Evolutionary conservation across 2,113 vertebrate species (phyloP).

Genomic region (Quiscalus mexicanus): DNA sequence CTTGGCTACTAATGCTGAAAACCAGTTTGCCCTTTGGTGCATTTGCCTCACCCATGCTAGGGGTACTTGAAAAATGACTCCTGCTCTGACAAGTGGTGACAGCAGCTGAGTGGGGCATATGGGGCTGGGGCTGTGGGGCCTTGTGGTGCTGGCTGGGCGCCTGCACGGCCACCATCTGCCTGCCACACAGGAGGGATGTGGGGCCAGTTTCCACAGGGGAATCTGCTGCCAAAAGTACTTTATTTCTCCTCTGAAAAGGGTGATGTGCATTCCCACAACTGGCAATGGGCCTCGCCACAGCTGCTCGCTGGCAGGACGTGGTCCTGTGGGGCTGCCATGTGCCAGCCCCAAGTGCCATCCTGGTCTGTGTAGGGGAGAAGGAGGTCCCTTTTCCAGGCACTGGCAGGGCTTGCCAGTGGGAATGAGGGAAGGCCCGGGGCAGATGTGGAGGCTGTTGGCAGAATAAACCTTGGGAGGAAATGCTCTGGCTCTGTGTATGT

Average conservation of each 20-base stretch:
- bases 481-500: fast-evolving
- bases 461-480: not conserved
- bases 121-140: fast-evolving
- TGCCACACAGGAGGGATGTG: fast-evolving
- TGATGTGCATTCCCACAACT: not conserved
- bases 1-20: not conserved
- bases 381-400: not conserved
- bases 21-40: not conserved
- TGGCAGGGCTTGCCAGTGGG: not conserved
- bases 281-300: not conserved
- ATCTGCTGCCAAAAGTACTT: not conserved
- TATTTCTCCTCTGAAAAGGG: not conserved
- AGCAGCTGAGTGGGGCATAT: not conserved
- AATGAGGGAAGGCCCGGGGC: not conserved
- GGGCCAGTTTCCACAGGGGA: fast-evolving
- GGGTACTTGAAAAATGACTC: not conserved
- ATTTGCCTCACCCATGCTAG: not conserved
- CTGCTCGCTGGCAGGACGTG: not conserved
- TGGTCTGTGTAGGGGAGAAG: fast-evolving
- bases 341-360: not conserved
- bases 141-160: not conserved
- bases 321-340: not conserved
- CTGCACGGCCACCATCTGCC: conserved; percentile 25
- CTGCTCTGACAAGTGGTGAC: not conserved
- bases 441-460: fast-evolving